These are phyloP conservation scores for Catalaphyllia jardinei DNA, from an alignment of 64 coral and sea anemone species.

Conservation along the genomic window DNA sequence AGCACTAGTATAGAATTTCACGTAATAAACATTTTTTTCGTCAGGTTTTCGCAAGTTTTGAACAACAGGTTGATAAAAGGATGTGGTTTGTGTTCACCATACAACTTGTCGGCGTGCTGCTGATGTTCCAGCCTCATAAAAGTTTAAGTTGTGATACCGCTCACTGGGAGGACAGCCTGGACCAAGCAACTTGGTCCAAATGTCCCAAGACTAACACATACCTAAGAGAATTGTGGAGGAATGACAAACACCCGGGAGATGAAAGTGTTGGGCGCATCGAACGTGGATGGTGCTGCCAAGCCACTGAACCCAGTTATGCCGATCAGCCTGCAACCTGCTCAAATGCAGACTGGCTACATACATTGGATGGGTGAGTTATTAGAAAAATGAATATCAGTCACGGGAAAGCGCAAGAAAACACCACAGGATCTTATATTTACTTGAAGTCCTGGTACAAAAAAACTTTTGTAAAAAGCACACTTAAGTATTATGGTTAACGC, in stretches of 20 bases:
- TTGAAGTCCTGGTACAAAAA: too few relatives aligned
- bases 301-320: background rate
- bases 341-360: background rate
- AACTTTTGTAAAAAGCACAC: too few relatives aligned
- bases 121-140: background rate
- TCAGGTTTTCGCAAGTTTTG: too few relatives aligned
- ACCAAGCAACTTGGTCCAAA: background rate
- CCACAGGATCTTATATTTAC: too few relatives aligned
- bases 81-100: conserved; percentile 4
- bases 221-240: background rate
- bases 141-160: background rate
- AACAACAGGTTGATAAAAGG: background rate
- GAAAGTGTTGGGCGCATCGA: conserved; percentile 22
- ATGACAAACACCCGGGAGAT: background rate
- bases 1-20: too few relatives aligned
- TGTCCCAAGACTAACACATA: background rate
- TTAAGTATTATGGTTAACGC: too few relatives aligned
- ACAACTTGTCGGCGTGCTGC: background rate
- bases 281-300: background rate
- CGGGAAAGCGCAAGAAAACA: background rate
- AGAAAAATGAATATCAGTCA: background rate
- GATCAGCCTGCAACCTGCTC: conserved; percentile 9
- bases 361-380: conserved; percentile 6
- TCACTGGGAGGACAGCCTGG: background rate
- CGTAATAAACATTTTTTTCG: too few relatives aligned